Conservation (phyloP, 1,140 invertebrate genomes). For the Asobara japonica region DNA sequence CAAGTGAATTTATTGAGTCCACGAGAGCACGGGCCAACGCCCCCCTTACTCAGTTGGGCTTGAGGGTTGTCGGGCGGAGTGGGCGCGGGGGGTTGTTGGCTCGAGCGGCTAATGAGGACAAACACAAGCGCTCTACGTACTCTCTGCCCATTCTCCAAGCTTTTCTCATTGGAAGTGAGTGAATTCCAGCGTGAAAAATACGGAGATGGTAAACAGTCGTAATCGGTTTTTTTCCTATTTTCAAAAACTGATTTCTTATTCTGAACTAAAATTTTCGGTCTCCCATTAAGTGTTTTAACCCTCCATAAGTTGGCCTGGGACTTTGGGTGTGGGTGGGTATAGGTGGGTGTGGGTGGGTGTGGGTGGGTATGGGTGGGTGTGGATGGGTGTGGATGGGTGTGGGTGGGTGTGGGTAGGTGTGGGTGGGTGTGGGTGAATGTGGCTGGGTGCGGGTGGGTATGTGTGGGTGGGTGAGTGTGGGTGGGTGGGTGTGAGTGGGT, state of each 20-base stretch:
- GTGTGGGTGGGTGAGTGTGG: too few species aligned
- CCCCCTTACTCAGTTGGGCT: neutral
- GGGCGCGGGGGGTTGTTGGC: constrained; percentile 33
- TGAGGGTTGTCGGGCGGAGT: too few species aligned
- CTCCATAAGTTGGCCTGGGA: neutral
- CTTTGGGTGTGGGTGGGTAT: too few species aligned
- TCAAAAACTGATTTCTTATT: neutral
- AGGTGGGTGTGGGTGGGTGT: too few species aligned
- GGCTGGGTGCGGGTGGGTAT: too few species aligned
- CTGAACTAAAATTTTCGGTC: neutral
- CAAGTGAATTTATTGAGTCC: constrained; percentile 19
- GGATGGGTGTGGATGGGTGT: too few species aligned
- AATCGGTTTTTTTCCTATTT: neutral
- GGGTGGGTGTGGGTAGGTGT: too few species aligned
- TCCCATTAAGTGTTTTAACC: too few species aligned
- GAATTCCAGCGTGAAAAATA: constrained; percentile 12
- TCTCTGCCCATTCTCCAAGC: neutral
- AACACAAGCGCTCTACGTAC: constrained; percentile 18
- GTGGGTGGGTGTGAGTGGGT: too few species aligned
- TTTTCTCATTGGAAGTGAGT: neutral
- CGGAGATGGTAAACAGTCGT: constrained; percentile 7
- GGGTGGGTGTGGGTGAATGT: too few species aligned
- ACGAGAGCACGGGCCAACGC: neutral
- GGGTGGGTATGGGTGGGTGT: too few species aligned
- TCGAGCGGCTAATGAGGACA: constrained; percentile 36